Percentiles rank a stretch among this genome's conserved stretches.
Conservation (phyloP, 1,140 invertebrate genomes). For the Drosophila sp. region DNA sequence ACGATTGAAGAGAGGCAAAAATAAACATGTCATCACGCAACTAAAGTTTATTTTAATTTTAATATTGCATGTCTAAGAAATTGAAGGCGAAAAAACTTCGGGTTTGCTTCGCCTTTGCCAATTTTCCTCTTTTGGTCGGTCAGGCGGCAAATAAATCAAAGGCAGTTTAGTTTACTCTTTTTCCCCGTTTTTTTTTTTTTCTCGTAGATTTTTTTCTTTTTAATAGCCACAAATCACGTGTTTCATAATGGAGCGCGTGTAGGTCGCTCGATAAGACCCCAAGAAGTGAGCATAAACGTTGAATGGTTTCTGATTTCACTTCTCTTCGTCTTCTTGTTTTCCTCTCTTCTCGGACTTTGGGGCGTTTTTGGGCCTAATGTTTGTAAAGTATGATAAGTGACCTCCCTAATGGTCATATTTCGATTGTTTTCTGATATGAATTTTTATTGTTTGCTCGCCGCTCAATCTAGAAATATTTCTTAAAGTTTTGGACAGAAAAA, state of each 20-base stretch:
- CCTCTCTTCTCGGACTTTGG: slow-evolving; percentile 5
- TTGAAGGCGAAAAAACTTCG: slow-evolving; percentile 24
- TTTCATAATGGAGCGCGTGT: slow-evolving; percentile 52
- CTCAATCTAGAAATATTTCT: neutral
- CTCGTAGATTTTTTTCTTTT: slow-evolving; percentile 26
- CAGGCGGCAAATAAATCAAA: slow-evolving; percentile 70
- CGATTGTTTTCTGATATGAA: slow-evolving; percentile 49
- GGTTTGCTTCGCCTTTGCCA: slow-evolving; percentile 14
- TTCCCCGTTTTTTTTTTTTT: slow-evolving; percentile 7
- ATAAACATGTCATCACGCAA: slow-evolving; percentile 67
- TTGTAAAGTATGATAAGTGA: slow-evolving; percentile 72
- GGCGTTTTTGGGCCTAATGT: slow-evolving; percentile 25
- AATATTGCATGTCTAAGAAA: slow-evolving; percentile 63
- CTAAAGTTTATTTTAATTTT: slow-evolving; percentile 67
- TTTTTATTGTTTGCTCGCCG: slow-evolving; percentile 24
- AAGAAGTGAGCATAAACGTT: slow-evolving; percentile 29
- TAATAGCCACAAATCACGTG: slow-evolving; percentile 75
- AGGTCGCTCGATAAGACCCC: slow-evolving; percentile 49
- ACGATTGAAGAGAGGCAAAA: slow-evolving; percentile 20
- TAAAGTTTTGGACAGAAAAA: neutral
- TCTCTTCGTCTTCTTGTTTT: neutral
- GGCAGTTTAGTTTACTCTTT: slow-evolving; percentile 62
- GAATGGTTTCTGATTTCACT: slow-evolving; percentile 4
- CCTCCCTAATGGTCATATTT: slow-evolving; percentile 44
- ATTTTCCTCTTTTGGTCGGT: slow-evolving; percentile 8